Percentiles rank a stretch among this genome's conserved stretches.
Conservation (phyloP, 1,140 invertebrate species). For the Grapholita molesta region DNA sequence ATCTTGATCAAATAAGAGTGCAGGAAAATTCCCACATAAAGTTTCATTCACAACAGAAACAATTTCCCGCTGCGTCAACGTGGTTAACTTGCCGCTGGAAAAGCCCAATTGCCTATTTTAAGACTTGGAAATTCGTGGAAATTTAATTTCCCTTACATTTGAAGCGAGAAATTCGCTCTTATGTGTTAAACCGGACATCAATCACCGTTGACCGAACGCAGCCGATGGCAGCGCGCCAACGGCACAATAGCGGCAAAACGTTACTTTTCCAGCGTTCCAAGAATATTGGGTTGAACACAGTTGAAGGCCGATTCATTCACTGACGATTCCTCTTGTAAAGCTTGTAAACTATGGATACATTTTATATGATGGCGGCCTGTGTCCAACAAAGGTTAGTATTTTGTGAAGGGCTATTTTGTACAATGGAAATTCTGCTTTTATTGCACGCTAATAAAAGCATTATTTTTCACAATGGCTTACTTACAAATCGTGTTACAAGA, state of each 20-base stretch:
- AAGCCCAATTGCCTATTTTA: neutral
- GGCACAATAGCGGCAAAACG: neutral
- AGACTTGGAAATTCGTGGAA: neutral
- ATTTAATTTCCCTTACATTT: neutral
- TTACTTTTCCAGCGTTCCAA: neutral
- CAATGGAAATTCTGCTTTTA: too few relatives aligned
- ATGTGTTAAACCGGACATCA: neutral
- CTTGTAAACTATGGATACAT: too few relatives aligned
- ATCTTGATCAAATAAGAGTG: neutral
- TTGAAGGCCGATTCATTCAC: neutral
- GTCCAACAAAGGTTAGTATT: too few relatives aligned
- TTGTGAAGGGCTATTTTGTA: too few relatives aligned
- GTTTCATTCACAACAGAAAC: neutral
- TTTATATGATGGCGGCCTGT: too few relatives aligned
- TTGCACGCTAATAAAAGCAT: too few relatives aligned
- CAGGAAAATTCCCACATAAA: neutral
- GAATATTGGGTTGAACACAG: neutral
- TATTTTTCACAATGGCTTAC: too few relatives aligned
- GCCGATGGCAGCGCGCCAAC: constrained; percentile 9
- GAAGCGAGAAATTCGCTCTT: neutral
- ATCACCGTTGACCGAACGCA: constrained; percentile 10
- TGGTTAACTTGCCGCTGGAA: neutral
- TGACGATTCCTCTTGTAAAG: neutral
- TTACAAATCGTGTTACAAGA: too few relatives aligned
- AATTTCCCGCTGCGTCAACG: neutral